Base-by-base conservation (phyloP, 2,888 invertebrate species). In the Vandiemenella viatica region DNA sequence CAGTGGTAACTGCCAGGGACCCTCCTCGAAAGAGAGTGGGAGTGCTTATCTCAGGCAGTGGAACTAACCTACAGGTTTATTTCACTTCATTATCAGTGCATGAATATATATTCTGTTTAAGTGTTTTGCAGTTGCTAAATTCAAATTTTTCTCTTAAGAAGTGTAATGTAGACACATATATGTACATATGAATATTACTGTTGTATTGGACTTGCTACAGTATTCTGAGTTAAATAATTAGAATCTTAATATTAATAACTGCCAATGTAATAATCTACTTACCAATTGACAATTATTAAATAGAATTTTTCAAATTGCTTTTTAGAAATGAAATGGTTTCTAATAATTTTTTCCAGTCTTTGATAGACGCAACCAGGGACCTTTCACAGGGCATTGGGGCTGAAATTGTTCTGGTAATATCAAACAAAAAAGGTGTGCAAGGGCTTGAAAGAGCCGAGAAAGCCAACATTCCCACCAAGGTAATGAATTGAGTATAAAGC, bases 1-100 rank as follows among this genome's bases (percentile, higher is more conserved):
- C 61, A 20, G 58, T 67, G 5, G 60, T 70, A 4, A 57, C 61
- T 13, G 56, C 58, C 32, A 60, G 62, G 20, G 59, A 60, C 26
- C 61, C 63, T 1, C 62, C 66, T 3, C 58, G 53, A 50, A 77
- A 74, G 60, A 72, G 77, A 66, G 87, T 92, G 43, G 96, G 83
- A 1, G 92, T 97, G 8, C 72, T 97, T 8, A 93, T 92, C 55
- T 97, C 96, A 0, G 97, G 97, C 38, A 67, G 71, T 55, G 77
- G 76, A 1, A 73, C 75, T 2, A 78, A 78, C 61, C 65, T 79
- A 48, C 71, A 73, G 60, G 64, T 63, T 50, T n/a, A 44, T 18
- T 40, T 22, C 43, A 10, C 19, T 44, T 15, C 16, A 21, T 42
- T 44, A 86, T 21, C 83, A 89, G 64, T 84, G 93, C 0, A 67